phyloP scores from a whole-genome alignment of 2,888 invertebrate genomes.

The Arge pagana region DNA sequence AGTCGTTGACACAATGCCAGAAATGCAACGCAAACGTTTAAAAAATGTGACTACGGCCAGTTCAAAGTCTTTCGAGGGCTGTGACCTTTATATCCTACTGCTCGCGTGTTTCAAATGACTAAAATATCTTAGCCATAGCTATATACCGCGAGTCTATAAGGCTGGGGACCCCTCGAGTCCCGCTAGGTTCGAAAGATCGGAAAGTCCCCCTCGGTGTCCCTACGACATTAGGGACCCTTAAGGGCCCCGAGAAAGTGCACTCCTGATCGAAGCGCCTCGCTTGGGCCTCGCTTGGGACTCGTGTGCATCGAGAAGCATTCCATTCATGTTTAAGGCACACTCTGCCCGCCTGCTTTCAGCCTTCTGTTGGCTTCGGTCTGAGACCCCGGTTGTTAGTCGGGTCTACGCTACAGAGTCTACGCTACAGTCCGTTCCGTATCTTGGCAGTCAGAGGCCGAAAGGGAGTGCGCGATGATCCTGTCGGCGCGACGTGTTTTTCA shows the following conservation, averaged over 20 bases:
- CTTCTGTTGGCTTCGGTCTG: slow-evolving; percentile 19
- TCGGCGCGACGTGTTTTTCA: too few relatives aligned
- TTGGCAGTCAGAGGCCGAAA: slow-evolving; percentile 9
- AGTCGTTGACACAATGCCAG: too few relatives aligned
- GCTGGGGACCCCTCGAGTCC: too few relatives aligned
- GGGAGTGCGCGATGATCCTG: slow-evolving; percentile 10
- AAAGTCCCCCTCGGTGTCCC: background rate
- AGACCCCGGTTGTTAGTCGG: slow-evolving; percentile 19
- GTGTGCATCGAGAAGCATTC: slow-evolving; percentile 47
- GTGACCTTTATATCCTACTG: slow-evolving; percentile 2
- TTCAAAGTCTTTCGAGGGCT: slow-evolving; percentile 18
- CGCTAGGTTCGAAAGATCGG: too few relatives aligned
- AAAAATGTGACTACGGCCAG: slow-evolving; percentile 7
- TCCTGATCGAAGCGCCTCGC: slow-evolving; percentile 17
- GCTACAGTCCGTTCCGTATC: slow-evolving; percentile 14
- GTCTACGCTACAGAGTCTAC: slow-evolving; percentile 7
- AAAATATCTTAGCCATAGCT: slow-evolving; percentile 1
- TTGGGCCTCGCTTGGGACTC: slow-evolving; percentile 26
- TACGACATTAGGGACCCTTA: slow-evolving; percentile 7
- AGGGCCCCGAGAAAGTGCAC: slow-evolving; percentile 17
- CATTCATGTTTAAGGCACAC: slow-evolving; percentile 49
- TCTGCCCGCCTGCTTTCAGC: slow-evolving; percentile 34
- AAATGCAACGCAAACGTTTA: too few relatives aligned
- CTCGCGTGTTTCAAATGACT: background rate
- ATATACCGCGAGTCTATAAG: background rate